Conservation (phyloP, 2,888 invertebrate genomes). For the Oxytorus armatus region DNA sequence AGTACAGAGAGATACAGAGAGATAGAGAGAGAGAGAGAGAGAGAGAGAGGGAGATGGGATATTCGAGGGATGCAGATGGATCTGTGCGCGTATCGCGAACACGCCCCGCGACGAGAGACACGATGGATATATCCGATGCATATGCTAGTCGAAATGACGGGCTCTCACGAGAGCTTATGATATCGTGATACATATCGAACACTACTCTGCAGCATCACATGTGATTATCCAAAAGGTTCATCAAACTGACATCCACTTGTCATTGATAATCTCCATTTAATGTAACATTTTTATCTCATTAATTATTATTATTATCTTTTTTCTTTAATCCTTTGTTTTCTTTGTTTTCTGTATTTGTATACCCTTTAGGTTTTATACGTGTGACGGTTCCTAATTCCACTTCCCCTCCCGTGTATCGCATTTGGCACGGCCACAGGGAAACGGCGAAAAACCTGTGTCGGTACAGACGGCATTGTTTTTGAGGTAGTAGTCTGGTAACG, state of each 20-base stretch:
- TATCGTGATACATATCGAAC: slow-evolving; percentile 1
- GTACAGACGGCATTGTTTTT: too few species aligned
- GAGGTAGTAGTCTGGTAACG: too few species aligned
- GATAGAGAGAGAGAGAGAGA: not conserved
- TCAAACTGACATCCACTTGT: not conserved
- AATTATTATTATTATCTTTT: too few species aligned
- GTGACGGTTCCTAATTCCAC: too few species aligned
- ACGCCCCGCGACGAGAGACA: not conserved
- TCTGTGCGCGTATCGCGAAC: not conserved
- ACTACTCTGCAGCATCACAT: not conserved
- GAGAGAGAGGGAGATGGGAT: not conserved
- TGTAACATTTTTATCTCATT: too few species aligned
- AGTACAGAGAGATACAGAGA: not conserved
- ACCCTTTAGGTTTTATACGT: too few species aligned
- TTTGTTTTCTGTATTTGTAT: too few species aligned
- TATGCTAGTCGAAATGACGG: slow-evolving; percentile 22
- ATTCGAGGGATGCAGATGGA: slow-evolving; percentile 11
- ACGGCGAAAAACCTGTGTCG: too few species aligned
- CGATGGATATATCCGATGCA: slow-evolving; percentile 10
- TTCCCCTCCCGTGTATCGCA: too few species aligned
- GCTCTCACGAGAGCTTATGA: slow-evolving; percentile 6
- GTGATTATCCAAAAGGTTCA: not conserved
- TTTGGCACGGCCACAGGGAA: too few species aligned
- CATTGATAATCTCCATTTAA: too few species aligned
- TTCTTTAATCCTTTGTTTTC: too few species aligned